phyloP scores from a whole-genome alignment of 2,888 invertebrate genomes.

The Caenorhabditis auriculariae region DNA sequence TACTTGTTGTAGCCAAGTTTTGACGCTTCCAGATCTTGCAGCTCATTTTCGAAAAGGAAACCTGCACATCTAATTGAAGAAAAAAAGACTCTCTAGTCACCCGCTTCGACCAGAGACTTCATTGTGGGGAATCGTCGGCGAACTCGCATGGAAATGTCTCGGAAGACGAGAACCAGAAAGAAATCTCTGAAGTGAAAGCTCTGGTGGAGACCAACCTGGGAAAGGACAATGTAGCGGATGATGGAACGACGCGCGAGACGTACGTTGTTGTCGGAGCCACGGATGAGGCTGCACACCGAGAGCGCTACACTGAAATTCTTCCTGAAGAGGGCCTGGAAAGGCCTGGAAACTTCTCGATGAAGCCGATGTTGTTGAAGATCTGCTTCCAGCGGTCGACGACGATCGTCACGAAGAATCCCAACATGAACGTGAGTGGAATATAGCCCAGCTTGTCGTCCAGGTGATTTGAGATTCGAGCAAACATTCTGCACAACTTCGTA shows the following conservation, averaged over 20 bases:
- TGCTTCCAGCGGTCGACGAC: constrained; percentile 44
- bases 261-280: constrained; percentile 33
- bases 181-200: neutral
- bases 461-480: constrained; percentile 22
- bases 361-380: constrained; percentile 33
- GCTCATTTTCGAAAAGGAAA: constrained; percentile 37
- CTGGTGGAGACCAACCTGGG: constrained; percentile 16
- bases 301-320: constrained; percentile 29
- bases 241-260: constrained; percentile 33
- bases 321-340: neutral
- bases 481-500: constrained; percentile 16
- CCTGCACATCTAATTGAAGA: constrained; percentile 1
- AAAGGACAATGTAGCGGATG: constrained; percentile 30
- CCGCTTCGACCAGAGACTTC: constrained; percentile 36
- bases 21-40: constrained; percentile 28
- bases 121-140: constrained; percentile 47
- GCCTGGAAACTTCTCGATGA: constrained; percentile 32
- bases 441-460: constrained; percentile 27
- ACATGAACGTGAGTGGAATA: constrained; percentile 48
- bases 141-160: constrained; percentile 52
- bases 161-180: constrained; percentile 44
- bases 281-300: constrained; percentile 30
- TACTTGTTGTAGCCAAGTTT: constrained; percentile 51
- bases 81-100: constrained; percentile 1
- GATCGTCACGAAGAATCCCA: constrained; percentile 50